These are phyloP conservation scores for Rhinatrema bivittatum DNA, from an alignment of 2,797 vertebrate genomes.

Conservation along the genomic window DNA sequence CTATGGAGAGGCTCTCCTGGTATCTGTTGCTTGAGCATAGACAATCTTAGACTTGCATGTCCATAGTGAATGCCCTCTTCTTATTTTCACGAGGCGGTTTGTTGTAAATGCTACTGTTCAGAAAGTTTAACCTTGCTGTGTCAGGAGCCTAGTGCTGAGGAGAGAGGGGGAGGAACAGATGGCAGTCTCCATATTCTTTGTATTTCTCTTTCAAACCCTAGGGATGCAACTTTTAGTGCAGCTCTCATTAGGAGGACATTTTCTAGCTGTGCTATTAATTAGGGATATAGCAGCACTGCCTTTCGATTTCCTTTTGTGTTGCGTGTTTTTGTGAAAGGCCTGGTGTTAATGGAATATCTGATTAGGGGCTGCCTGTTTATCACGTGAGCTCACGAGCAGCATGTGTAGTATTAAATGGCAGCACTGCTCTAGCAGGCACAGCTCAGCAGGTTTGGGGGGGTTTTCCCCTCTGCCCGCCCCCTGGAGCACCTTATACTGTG, in stretches of 20 bases:
- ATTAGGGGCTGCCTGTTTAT: background rate
- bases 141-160: no score
- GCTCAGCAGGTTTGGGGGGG: background rate
- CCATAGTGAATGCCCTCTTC: no score
- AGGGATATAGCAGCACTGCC: background rate
- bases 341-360: background rate
- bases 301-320: background rate
- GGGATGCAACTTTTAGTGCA: background rate
- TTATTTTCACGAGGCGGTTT: no score
- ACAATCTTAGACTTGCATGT: no score
- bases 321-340: background rate
- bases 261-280: conserved; percentile 4
- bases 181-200: background rate
- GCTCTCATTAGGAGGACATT: background rate
- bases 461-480: background rate
- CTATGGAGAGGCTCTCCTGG: no score
- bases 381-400: background rate
- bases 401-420: conserved; percentile 5
- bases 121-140: no score
- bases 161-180: no score
- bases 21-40: no score
- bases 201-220: background rate
- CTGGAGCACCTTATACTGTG: background rate
- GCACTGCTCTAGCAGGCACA: conserved; percentile 14
- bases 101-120: no score